These are phyloP conservation scores for Acanthiza pusilla DNA, from an alignment of 2,797 vertebrate genomes.

Conservation along the genomic window DNA sequence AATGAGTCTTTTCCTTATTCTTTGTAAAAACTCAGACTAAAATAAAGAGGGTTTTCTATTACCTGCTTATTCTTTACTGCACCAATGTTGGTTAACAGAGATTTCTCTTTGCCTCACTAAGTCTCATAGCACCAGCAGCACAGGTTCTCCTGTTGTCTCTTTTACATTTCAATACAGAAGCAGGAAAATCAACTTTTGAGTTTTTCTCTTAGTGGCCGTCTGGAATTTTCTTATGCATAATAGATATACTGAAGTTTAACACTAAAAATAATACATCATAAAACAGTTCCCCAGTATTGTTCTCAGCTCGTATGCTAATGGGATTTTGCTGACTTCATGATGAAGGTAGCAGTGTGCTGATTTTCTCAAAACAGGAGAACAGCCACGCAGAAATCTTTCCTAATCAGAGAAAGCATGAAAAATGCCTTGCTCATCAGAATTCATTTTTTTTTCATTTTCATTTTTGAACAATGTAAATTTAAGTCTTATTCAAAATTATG, in stretches of 20 bases:
- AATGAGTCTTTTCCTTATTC: background rate
- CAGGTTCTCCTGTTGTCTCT: background rate
- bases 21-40: background rate
- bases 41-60: background rate
- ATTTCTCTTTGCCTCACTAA: background rate
- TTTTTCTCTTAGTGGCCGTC: background rate
- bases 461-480: background rate
- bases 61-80: background rate
- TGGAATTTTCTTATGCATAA: background rate
- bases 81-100: background rate
- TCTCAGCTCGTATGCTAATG: background rate
- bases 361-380: background rate
- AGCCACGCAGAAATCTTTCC: background rate
- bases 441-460: rapidly evolving
- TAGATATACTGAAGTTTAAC: background rate
- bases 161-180: background rate
- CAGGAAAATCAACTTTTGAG: background rate
- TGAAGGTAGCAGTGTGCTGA: background rate
- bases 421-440: background rate
- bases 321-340: background rate
- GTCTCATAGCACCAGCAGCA: background rate
- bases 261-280: background rate
- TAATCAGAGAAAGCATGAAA: background rate
- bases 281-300: background rate
- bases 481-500: background rate